Percentiles rank a stretch among this genome's conserved stretches.
These are phyloP conservation scores for Protonemura montana DNA, from an alignment of 2,888 invertebrate genomes.

Conservation along the genomic window DNA sequence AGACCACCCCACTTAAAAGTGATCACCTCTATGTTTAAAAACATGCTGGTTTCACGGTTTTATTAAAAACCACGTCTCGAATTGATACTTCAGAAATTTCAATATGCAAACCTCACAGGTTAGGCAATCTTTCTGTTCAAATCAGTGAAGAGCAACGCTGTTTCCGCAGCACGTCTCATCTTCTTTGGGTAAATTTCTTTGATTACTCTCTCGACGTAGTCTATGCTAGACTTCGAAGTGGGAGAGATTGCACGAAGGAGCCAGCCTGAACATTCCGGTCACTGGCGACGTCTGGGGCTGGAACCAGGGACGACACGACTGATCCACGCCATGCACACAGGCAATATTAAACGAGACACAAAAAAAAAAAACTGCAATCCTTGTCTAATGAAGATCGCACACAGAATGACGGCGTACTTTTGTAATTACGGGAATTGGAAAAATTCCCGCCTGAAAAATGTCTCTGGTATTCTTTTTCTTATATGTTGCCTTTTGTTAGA, in stretches of 20 bases:
- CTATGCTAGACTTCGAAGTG: neutral
- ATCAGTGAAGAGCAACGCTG: neutral
- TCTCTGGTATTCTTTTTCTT: neutral
- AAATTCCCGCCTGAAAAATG: neutral
- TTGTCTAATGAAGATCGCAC: conserved; percentile 12
- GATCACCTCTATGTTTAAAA: no score
- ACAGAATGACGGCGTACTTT: neutral
- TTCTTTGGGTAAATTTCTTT: neutral
- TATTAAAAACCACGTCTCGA: neutral
- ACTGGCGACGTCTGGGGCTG: neutral
- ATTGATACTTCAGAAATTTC: neutral
- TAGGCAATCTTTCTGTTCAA: neutral
- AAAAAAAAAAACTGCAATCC: conserved; percentile 1
- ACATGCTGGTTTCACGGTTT: neutral
- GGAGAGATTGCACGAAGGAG: neutral
- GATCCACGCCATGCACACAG: neutral
- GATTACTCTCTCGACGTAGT: neutral
- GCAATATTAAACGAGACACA: neutral
- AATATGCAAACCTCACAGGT: neutral
- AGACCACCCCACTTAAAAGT: no score
- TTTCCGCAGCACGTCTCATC: neutral
- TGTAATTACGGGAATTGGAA: conserved; percentile 2
- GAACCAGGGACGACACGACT: neutral
- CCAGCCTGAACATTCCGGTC: neutral
- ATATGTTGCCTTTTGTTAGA: neutral